Base-by-base conservation (phyloP, 2,888 invertebrate species). In the Teleogryllus oceanicus region DNA sequence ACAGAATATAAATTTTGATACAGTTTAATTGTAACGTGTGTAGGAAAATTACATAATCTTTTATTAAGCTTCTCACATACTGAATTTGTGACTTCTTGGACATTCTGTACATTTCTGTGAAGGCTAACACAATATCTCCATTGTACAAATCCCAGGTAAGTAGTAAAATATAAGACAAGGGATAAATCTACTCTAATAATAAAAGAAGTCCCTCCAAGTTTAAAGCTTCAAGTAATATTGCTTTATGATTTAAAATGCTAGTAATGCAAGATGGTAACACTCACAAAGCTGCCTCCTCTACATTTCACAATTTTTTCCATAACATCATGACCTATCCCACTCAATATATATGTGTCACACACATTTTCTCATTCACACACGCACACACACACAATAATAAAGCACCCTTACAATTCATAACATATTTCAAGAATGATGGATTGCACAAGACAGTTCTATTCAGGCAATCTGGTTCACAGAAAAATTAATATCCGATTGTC, bases 171-270 rank as follows among this genome's bases (percentile, higher is more conserved):
- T 13, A 62, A 37, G 37, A 37, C 37, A 37, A 62, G 13, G 62
- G n/a, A 62, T 4, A n/a, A 62, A 62, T 62, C 62, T 62, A 62
- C n/a, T 62, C 62, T 62, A 62, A n/a, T 37, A 37, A 37, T 37
- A 37, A 37, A 37, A 37, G n/a, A 62, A 62, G 62, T 62, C 62
- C 13, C 62, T 62, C n/a, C 11, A 62, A 18, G 62, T 62, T 62
- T 62, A 62, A 62, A 62, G 62, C 62, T 62, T 62, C 62, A 62
- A 62, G 62, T 62, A 62, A 62, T 62, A 62, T 62, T 62, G 62
- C 62, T 62, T 18, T 62, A 62, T n/a, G 62, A 62, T 62, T 62
- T 62, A 62, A 62, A 62, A 62, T 62, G 62, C 62, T 62, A n/a
- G n/a, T 62, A 62, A 18, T 62, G n/a, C n/a, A 62, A 62, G 12